Percentiles rank a stretch among this genome's conserved stretches.
These are phyloP conservation scores for Ips nitidus DNA, from an alignment of 1,140 invertebrate genomes.

Conservation along the genomic window DNA sequence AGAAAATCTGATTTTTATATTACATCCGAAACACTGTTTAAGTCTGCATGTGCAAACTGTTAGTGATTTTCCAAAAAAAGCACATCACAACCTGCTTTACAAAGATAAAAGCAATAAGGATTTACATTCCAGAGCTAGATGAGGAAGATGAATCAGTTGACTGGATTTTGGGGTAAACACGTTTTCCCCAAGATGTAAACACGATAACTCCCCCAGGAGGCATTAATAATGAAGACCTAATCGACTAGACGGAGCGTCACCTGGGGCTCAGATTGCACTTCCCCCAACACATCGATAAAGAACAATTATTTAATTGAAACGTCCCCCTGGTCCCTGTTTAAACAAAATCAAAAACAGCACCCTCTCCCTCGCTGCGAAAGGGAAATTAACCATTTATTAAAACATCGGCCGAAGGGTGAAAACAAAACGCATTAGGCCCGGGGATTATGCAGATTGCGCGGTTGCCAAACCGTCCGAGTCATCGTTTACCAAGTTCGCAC, in stretches of 20 bases:
- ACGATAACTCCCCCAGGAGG: no score
- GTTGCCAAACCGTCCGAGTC: neutral
- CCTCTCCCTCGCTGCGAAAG: neutral
- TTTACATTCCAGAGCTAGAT: no score
- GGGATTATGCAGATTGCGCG: slow-evolving; percentile 8
- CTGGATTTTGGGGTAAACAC: no score
- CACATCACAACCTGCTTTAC: no score
- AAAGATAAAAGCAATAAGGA: no score
- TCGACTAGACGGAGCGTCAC: neutral
- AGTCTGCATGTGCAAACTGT: no score
- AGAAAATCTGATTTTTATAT: no score
- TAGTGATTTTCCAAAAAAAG: no score
- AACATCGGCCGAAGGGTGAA: slow-evolving; percentile 13
- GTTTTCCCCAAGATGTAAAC: no score
- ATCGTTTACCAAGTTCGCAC: no score
- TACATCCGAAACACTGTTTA: no score
- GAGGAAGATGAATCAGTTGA: no score
- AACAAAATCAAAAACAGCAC: slow-evolving; percentile 1
- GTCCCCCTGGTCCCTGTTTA: neutral
- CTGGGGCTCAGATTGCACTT: neutral
- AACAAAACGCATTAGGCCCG: slow-evolving; percentile 12
- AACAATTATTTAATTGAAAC: slow-evolving; percentile 4
- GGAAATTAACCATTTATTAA: slow-evolving; percentile 28
- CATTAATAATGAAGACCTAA: neutral
- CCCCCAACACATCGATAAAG: neutral